Evolutionary conservation across 30 jellyfish, hydroid and myxozoan species (phyloP).

Genomic region (Aurelia aurita): DNA sequence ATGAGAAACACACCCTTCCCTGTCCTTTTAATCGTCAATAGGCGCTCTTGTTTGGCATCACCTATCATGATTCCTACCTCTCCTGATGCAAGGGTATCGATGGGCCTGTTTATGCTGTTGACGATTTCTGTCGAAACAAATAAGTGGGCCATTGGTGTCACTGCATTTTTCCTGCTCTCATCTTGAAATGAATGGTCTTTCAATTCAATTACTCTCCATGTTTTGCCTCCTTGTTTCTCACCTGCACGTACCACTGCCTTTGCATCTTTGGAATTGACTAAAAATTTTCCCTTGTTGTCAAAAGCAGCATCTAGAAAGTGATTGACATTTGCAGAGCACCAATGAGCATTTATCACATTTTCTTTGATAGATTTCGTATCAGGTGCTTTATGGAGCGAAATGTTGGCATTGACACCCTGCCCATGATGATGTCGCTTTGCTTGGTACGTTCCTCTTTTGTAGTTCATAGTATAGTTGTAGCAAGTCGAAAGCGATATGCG

Average conservation of each 20-base stretch:
- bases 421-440: constrained; percentile 32
- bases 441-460: constrained; percentile 17
- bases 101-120: constrained; percentile 2
- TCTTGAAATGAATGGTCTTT: constrained; percentile 1
- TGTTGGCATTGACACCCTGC: constrained; percentile 14
- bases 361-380: constrained; percentile 2
- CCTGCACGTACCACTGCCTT: background rate
- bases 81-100: constrained; percentile 7
- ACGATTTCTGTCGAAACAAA: constrained; percentile 3
- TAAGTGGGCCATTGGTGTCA: constrained; percentile 25
- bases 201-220: constrained; percentile 3
- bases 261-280: background rate
- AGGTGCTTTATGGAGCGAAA: constrained; percentile 20
- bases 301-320: background rate
- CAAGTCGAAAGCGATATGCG: constrained; percentile 8
- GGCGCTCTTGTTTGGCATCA: constrained; percentile 2
- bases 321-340: constrained; percentile 8
- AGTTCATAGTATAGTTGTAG: constrained; percentile 12
- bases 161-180: constrained; percentile 17
- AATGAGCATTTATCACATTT: background rate
- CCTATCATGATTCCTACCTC: constrained; percentile 4
- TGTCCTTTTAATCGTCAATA: background rate
- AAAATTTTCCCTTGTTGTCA: background rate
- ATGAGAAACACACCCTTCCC: constrained; percentile 11
- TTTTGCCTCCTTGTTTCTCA: constrained; percentile 3